Percentiles rank a stretch among this genome's conserved stretches.
Conservation (phyloP, 2,888 invertebrate genomes). For the Chrysolina haemoptera region DNA sequence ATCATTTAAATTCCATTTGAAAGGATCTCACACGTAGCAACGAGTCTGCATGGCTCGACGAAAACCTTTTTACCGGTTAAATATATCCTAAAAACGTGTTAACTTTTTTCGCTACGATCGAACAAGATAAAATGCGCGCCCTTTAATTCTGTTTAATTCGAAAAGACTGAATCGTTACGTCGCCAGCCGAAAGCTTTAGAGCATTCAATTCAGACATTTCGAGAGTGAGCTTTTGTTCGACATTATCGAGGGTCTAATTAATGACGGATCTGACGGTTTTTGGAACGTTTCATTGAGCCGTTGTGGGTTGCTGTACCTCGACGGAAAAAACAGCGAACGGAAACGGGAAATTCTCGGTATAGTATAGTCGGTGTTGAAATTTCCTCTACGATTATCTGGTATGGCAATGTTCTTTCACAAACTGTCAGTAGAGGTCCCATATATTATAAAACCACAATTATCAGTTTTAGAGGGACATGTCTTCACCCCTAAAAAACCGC, state of each 20-base stretch:
- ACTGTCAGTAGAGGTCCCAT: no score
- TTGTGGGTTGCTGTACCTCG: slow-evolving; percentile 17
- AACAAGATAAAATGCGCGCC: slow-evolving; percentile 52
- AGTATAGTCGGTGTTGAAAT: neutral
- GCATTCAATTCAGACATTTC: slow-evolving; percentile 57
- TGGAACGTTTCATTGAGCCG: slow-evolving; percentile 40
- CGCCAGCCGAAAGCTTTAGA: slow-evolving; percentile 53
- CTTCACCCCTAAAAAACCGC: no score
- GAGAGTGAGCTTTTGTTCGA: slow-evolving; percentile 52
- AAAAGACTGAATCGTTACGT: slow-evolving; percentile 56
- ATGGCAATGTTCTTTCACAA: no score
- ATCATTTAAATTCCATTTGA: slow-evolving; percentile 22
- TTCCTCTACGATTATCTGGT: neutral
- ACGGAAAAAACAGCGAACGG: neutral
- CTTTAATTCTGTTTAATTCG: slow-evolving; percentile 59
- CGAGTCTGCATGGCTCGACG: slow-evolving; percentile 4
- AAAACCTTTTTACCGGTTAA: slow-evolving; percentile 35
- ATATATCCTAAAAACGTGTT: slow-evolving; percentile 32
- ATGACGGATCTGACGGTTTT: slow-evolving; percentile 52
- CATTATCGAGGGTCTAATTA: slow-evolving; percentile 57
- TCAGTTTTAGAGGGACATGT: no score
- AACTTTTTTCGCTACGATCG: slow-evolving; percentile 44
- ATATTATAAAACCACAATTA: no score
- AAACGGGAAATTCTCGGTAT: neutral
- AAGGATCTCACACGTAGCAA: slow-evolving; percentile 16